phyloP scores from a whole-genome alignment of 2,113 vertebrate species.

The Clarias macrocephalus region DNA sequence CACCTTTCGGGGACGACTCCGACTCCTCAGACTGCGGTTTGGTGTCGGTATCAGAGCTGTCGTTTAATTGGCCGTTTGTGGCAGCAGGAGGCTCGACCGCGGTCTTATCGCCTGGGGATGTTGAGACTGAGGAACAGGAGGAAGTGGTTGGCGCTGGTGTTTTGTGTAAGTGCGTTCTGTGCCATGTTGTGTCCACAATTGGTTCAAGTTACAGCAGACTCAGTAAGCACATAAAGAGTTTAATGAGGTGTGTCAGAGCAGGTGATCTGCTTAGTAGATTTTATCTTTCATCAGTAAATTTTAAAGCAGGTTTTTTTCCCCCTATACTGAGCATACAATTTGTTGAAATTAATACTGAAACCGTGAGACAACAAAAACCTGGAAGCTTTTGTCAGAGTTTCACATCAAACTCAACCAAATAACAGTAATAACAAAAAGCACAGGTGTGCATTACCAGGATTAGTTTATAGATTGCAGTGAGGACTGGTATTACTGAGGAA shows the following conservation, averaged over 20 bases:
- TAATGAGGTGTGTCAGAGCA: not conserved
- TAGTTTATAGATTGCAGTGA: not conserved
- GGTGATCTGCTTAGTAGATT: not conserved
- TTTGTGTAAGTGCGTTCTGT: not conserved
- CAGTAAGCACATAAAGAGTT: not conserved
- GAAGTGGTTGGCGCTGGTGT: not conserved
- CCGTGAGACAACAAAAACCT: not conserved
- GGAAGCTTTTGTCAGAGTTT: not conserved
- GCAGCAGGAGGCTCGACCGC: constrained; percentile 38
- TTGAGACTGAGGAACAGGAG: constrained; percentile 36
- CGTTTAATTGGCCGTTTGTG: constrained; percentile 34
- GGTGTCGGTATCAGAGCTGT: constrained; percentile 31
- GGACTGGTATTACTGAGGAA: not conserved
- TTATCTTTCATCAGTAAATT: too few species aligned
- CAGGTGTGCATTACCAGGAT: not conserved
- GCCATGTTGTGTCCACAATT: not conserved
- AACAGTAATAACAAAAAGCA: not conserved
- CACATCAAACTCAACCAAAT: not conserved
- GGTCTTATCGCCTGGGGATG: constrained; percentile 56
- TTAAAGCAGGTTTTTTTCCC: not conserved
- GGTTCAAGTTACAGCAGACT: not conserved
- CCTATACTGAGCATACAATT: not conserved
- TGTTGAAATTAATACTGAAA: not conserved
- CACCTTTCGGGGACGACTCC: not conserved
- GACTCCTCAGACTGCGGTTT: constrained; percentile 47